These are phyloP conservation scores for Sebastes iracundus DNA, from an alignment of 2,797 vertebrate genomes.

Conservation along the genomic window DNA sequence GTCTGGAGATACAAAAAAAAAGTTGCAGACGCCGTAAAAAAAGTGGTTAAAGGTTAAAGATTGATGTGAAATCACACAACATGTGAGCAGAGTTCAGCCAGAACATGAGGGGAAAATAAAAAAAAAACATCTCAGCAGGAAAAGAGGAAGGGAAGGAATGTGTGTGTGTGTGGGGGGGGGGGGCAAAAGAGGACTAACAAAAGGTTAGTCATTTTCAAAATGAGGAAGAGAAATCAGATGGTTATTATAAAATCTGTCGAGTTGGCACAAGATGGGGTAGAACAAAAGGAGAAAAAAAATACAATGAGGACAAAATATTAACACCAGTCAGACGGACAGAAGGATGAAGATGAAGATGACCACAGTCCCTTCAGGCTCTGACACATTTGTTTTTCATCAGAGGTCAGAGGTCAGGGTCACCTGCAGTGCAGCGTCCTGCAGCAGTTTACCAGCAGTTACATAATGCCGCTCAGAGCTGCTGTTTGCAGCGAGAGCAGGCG, in stretches of 20 bases:
- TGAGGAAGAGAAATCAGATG: constrained; percentile 42
- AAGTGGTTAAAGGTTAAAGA: not conserved
- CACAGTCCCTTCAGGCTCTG: not conserved
- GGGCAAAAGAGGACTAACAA: constrained; percentile 5
- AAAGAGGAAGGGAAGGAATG: constrained; percentile 34
- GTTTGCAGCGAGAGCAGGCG: not conserved
- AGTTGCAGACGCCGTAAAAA: not conserved
- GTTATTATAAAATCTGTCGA: constrained; percentile 15
- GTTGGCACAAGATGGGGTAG: not conserved
- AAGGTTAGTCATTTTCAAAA: constrained; percentile 9
- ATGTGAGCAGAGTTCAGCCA: not conserved
- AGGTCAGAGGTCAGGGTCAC: not conserved
- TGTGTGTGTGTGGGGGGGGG: too few relatives aligned
- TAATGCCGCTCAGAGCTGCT: not conserved
- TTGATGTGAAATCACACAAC: not conserved
- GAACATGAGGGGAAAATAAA: not conserved
- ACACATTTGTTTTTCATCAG: not conserved
- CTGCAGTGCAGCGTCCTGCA: not conserved
- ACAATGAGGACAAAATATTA: not conserved
- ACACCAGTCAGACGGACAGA: not conserved
- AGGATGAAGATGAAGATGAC: not conserved
- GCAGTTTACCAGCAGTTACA: not conserved
- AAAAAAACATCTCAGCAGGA: not conserved
- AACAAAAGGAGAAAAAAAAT: not conserved
- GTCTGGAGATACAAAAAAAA: not conserved